Conservation (phyloP, 2,888 invertebrate genomes). For the Cryptocephalus moraei region DNA sequence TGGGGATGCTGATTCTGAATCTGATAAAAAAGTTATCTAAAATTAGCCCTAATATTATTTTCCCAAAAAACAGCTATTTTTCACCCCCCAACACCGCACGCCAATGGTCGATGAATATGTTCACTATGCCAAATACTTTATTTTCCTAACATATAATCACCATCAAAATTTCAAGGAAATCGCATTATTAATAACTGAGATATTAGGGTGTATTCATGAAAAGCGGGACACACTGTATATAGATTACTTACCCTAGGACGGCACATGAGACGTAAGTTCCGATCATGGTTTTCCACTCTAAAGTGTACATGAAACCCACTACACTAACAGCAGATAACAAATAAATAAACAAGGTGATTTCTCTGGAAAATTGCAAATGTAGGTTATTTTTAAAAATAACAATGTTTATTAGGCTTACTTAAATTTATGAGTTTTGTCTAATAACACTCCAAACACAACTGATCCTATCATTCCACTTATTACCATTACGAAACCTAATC, state of each 20-base stretch:
- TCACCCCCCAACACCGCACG: too few relatives aligned
- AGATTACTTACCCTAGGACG: conserved; percentile 13
- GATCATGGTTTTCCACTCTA: conserved; percentile 10
- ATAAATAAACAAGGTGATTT: conserved; percentile 12
- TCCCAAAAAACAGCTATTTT: too few relatives aligned
- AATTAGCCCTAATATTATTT: too few relatives aligned
- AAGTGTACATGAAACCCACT: conserved; percentile 12
- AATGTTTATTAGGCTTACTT: conserved; percentile 46
- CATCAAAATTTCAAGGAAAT: too few relatives aligned
- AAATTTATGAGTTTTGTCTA: conserved; percentile 86
- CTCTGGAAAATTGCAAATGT: conserved; percentile 11
- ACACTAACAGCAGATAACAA: conserved; percentile 11
- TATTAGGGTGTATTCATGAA: too few relatives aligned
- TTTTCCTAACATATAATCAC: too few relatives aligned
- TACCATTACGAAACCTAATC: conserved; percentile 80
- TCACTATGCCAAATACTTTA: too few relatives aligned
- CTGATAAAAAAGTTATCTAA: too few relatives aligned
- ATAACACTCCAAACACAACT: conserved; percentile 72
- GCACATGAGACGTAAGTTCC: conserved; percentile 12
- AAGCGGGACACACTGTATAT: neutral
- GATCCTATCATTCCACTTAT: conserved; percentile 85
- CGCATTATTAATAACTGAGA: too few relatives aligned
- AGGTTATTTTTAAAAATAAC: neutral
- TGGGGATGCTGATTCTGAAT: too few relatives aligned
- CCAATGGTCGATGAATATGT: too few relatives aligned